Evolutionary conservation across 2,888 invertebrate genomes (phyloP).

Genomic region (Acleris laterana): DNA sequence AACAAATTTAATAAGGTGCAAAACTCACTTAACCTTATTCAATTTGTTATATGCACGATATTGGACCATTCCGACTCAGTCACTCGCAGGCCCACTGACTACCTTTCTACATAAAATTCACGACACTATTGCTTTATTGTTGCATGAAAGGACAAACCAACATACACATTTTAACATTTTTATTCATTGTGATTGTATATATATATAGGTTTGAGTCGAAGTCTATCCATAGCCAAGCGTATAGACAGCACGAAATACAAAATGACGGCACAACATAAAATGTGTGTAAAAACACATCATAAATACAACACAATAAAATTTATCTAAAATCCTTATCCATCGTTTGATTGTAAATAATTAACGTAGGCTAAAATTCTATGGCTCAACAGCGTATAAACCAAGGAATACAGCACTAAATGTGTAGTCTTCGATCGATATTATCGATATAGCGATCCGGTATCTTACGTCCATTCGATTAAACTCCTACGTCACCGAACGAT

Average conservation of each 20-base stretch:
- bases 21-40: too few species aligned
- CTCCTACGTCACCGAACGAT: background rate
- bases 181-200: too few species aligned
- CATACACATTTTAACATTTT: too few species aligned
- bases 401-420: too few species aligned
- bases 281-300: constrained; percentile 44
- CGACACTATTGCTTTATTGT: too few species aligned
- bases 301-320: constrained; percentile 46
- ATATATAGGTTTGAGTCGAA: background rate
- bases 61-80: too few species aligned
- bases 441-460: background rate
- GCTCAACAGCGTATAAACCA: too few species aligned
- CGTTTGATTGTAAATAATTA: background rate
- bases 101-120: too few species aligned
- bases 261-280: constrained; percentile 43
- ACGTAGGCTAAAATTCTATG: background rate
- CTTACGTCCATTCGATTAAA: constrained; percentile 7
- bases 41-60: too few species aligned
- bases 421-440: background rate
- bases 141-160: too few species aligned
- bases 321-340: constrained; percentile 45
- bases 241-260: constrained; percentile 53
- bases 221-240: constrained; percentile 20
- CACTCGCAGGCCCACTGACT: too few species aligned
- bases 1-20: too few species aligned